phyloP scores from a whole-genome alignment of 2,888 invertebrate genomes.

The Cerastis rubricosa region DNA sequence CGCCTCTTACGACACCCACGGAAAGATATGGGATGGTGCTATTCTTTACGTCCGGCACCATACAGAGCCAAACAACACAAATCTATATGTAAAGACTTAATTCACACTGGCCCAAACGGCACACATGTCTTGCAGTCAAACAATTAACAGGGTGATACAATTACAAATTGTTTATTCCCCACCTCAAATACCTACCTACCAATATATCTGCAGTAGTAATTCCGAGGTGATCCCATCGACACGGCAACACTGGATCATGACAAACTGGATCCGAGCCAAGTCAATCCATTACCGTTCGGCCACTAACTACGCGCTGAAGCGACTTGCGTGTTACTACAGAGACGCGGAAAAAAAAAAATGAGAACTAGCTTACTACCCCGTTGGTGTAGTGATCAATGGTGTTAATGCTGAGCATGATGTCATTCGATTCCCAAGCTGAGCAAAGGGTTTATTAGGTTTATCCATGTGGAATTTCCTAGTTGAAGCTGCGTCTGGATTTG shows the following conservation, averaged over 20 bases:
- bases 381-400: background rate
- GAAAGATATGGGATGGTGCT: too few species aligned
- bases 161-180: background rate
- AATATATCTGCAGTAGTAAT: conserved; percentile 51
- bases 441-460: background rate
- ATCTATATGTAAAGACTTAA: background rate
- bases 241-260: conserved; percentile 57
- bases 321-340: background rate
- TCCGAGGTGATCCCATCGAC: conserved; percentile 52
- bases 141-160: conserved; percentile 7
- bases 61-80: too few species aligned
- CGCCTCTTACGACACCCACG: too few species aligned
- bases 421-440: background rate
- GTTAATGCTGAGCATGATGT: background rate
- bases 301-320: background rate
- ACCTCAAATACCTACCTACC: conserved; percentile 3
- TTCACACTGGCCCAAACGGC: background rate
- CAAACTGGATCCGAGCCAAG: conserved; percentile 60
- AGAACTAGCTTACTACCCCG: background rate
- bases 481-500: background rate
- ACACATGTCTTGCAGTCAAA: background rate
- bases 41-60: too few species aligned
- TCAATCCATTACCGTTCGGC: conserved; percentile 49
- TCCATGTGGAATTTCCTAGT: background rate
- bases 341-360: background rate